Evolutionary conservation across 2,888 invertebrate genomes (phyloP).

Genomic region (Sthenelais limicola): DNA sequence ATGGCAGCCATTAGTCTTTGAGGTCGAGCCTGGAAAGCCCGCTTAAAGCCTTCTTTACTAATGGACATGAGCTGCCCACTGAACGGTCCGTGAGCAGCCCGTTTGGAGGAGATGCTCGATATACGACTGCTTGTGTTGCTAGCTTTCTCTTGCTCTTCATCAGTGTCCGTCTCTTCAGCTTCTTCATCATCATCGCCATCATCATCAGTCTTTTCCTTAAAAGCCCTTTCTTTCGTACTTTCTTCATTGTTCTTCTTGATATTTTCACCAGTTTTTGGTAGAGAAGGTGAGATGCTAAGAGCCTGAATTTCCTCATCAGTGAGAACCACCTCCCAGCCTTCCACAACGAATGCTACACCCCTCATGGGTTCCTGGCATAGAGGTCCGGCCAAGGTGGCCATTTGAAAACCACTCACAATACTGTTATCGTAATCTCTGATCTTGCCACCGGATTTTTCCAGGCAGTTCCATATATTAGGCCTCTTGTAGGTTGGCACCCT

Average conservation of each 20-base stretch:
- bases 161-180: not conserved
- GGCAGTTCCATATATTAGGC: slow-evolving; percentile 72
- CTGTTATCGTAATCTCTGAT: slow-evolving; percentile 76
- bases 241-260: not conserved
- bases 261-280: slow-evolving; percentile 10
- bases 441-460: slow-evolving; percentile 4
- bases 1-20: slow-evolving; percentile 95
- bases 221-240: not conserved
- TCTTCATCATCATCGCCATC: not conserved
- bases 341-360: slow-evolving; percentile 89
- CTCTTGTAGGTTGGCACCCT: slow-evolving; percentile 80
- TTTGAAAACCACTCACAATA: slow-evolving; percentile 71
- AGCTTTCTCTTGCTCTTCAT: not conserved
- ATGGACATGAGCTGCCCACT: slow-evolving; percentile 92
- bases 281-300: not conserved
- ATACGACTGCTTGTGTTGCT: not conserved
- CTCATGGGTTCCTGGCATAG: slow-evolving; percentile 97
- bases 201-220: not conserved
- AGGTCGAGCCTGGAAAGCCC: slow-evolving; percentile 89
- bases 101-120: slow-evolving; percentile 1
- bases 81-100: slow-evolving; percentile 64
- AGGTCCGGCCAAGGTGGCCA: slow-evolving; percentile 91
- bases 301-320: slow-evolving; percentile 7
- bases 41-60: slow-evolving; percentile 88
- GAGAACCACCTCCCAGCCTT: slow-evolving; percentile 79